Conservation (phyloP, 2,113 vertebrate genomes). For the Heterotis niloticus region DNA sequence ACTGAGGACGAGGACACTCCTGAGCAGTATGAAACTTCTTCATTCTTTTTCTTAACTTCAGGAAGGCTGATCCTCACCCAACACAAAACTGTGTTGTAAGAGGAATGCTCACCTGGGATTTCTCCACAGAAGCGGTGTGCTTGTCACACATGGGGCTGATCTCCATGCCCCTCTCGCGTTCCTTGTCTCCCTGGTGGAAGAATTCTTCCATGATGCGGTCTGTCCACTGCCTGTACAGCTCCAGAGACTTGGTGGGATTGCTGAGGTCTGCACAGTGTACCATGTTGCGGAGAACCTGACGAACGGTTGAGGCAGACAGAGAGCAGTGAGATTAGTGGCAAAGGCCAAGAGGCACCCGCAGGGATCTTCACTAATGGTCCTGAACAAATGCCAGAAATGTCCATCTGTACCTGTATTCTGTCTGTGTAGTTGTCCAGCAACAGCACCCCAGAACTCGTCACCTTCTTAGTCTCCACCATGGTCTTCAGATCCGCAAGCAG, state of each 20-base stretch:
- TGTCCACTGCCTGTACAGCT: constrained; percentile 95
- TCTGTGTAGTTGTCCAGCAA: constrained; percentile 97
- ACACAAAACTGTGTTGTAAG: too few species aligned
- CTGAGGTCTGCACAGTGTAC: constrained; percentile 97
- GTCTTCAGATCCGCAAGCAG: constrained; percentile 95
- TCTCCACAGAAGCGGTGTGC: constrained; percentile 94
- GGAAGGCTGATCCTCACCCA: too few species aligned
- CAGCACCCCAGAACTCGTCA: constrained; percentile 94
- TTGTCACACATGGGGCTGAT: constrained; percentile 99
- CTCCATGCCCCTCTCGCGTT: constrained; percentile 93
- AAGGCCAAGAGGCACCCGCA: neutral
- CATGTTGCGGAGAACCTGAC: constrained; percentile 96
- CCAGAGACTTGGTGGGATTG: constrained; percentile 95
- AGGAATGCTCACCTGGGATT: constrained; percentile 81
- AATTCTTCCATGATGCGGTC: constrained; percentile 99
- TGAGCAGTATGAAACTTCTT: too few species aligned
- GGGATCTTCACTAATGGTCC: neutral
- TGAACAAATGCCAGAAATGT: neutral
- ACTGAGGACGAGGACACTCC: too few species aligned
- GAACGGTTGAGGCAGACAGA: neutral
- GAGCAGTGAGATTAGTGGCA: neutral
- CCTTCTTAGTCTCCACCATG: constrained; percentile 98
- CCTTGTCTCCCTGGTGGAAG: constrained; percentile 96
- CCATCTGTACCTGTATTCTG: constrained; percentile 82
- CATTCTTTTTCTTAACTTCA: too few species aligned